These are phyloP conservation scores for Stenoptilia bipunctidactyla DNA, from an alignment of 2,888 invertebrate genomes.

Conservation along the genomic window DNA sequence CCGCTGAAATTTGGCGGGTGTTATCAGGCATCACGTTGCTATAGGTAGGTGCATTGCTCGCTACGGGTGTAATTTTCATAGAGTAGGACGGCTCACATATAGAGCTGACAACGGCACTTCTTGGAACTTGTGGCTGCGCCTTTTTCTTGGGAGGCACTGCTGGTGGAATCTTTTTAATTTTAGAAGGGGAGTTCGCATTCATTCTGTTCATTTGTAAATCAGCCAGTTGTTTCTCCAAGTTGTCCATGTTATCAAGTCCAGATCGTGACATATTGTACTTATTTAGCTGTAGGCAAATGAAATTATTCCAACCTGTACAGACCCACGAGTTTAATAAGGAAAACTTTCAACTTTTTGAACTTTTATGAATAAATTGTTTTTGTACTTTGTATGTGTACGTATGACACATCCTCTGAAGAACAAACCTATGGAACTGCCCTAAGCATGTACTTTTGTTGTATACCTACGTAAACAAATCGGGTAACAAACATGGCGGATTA, in stretches of 20 bases:
- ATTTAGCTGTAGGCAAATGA: background rate
- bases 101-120: conserved; percentile 79
- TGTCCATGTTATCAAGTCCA: conserved; percentile 66
- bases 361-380: too few relatives aligned
- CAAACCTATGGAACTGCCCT: too few relatives aligned
- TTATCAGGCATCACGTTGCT: conserved; percentile 22
- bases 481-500: too few relatives aligned
- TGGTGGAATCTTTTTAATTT: conserved; percentile 77
- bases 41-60: conserved; percentile 41
- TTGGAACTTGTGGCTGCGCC: conserved; percentile 78
- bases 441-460: too few relatives aligned
- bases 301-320: too few relatives aligned
- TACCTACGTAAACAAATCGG: too few relatives aligned
- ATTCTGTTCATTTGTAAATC: conserved; percentile 74
- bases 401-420: too few relatives aligned
- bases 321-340: too few relatives aligned
- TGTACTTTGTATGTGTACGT: too few relatives aligned
- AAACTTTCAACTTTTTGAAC: too few relatives aligned
- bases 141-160: conserved; percentile 86
- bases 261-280: conserved; percentile 35
- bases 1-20: conserved; percentile 24
- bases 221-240: conserved; percentile 79
- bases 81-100: conserved; percentile 82
- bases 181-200: conserved; percentile 29
- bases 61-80: conserved; percentile 62